Base-by-base conservation (phyloP, 1,140 invertebrate genomes). In the Drosophila takahashii region DNA sequence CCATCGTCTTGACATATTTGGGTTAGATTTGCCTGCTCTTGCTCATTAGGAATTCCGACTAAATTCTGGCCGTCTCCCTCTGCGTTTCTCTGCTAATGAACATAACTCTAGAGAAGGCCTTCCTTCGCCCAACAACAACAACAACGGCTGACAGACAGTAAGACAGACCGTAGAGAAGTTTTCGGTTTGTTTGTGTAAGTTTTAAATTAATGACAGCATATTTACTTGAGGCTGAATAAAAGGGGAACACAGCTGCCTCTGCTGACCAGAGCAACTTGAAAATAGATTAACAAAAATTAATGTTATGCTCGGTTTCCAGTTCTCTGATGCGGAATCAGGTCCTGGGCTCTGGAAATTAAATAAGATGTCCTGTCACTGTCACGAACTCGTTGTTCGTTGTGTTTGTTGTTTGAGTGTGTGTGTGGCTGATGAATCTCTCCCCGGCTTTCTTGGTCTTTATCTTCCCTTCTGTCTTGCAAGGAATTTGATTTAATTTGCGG, bases 231-330 rank as follows among this genome's bases (percentile, higher is more conserved):
- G 42, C 4, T 18, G 67, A 54, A 56, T 50, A 39, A 70, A 56
- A 57, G 64, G 64, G 64, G 27, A 32, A 69, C 29, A 52, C 64
- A 56, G 60, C 66, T 62, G 70, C 73, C 59, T 65, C 36, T 60
- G 69, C 59, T 53, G 56, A 54, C 58, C 52, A 59, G 61, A 89
- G 73, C 78, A 74, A 84, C 81, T 79, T 77, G 65, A 78, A 84
- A 89, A 89, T 89, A 89, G 84, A 89, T 89, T 89, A 89, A 84
- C 84, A 89, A 84, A 89, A 89, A 89, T 89, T 89, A 89, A 89
- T 89, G 84, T 80, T 80, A 77, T 79, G 64, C 77, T 70, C 72
- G 57, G 67, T 57, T 79, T 76, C 34, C 36, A 62, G 58, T 47
- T 51, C 42, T 56, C 29, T 45, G 50, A 42, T 57, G 60, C 56